phyloP scores from a whole-genome alignment of 2,797 vertebrate species.

The Alosa sapidissima region DNA sequence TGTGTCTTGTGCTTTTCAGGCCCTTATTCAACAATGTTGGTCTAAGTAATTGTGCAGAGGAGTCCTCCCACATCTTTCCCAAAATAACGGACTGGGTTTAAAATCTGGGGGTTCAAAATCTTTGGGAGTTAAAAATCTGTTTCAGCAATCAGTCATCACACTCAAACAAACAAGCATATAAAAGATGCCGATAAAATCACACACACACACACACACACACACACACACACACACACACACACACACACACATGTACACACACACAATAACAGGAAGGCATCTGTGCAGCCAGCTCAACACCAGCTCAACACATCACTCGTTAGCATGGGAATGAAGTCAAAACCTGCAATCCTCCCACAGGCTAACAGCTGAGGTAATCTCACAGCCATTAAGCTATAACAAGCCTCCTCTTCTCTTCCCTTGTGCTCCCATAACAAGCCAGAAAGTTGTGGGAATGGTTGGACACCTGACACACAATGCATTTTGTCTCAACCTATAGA shows the following conservation, averaged over 20 bases:
- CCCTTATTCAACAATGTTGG: not conserved
- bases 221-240: not conserved
- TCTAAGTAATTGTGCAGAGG: not conserved
- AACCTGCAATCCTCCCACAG: slow-evolving; percentile 12
- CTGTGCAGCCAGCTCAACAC: not conserved
- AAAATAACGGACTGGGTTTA: not conserved
- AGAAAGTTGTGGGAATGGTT: not conserved
- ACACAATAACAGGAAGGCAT: not conserved
- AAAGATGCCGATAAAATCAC: not conserved
- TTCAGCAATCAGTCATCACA: slow-evolving; percentile 17
- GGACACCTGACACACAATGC: not conserved
- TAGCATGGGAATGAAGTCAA: slow-evolving; percentile 10
- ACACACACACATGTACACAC: not conserved
- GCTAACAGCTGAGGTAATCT: not conserved
- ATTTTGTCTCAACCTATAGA: not conserved
- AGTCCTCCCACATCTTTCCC: not conserved
- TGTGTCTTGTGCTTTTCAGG: slow-evolving; percentile 7
- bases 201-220: slow-evolving; percentile 25
- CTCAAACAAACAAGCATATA: slow-evolving; percentile 21
- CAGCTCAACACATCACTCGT: not conserved
- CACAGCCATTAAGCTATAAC: not conserved
- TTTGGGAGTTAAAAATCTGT: not conserved
- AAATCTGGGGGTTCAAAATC: not conserved
- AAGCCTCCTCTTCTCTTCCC: not conserved
- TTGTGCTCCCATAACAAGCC: not conserved